Evolutionary conservation across 2,113 vertebrate species (phyloP), one percentile per base, ranked within the genome.

Genomic region (Rattus norvegicus): DNA sequence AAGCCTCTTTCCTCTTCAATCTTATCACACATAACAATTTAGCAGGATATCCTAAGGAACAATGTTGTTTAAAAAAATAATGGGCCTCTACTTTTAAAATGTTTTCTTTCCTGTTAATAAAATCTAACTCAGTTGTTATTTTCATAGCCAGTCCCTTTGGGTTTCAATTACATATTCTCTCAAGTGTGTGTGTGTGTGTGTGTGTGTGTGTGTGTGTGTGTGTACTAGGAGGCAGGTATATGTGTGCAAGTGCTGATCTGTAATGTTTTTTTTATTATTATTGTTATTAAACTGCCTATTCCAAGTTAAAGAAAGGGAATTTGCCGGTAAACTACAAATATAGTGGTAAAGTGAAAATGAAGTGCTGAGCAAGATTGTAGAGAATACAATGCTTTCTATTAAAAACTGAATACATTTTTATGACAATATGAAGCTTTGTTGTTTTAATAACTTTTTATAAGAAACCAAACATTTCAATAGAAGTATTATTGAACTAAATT

Each of bases 41-140:
- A 97, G 96, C 97, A 98, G 97, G 97, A 98, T 97, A 97, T 97
- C 97, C 97, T 96, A 97, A 95, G 95, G 95, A 97, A 97, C 95
- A 97, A 96, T 91, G 94, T 92, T 97, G 94, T 96, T 97, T 95
- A 87, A 95, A 96, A 96, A 92, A 96, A 95, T 95, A 95, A 94
- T 92, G 54, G 69, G 24, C 43, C 76, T 97, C 93, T 95, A 88
- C 84, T 97, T 91, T 97, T 93, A 97, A 97, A 97, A 97, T 97
- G 96, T 95, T 97, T 97, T 98, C 96, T 98, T 97, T 98, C 97
- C 97, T 97, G 96, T 97, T 97, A 97, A 97, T 96, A 97, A 97
- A 98, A 94, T 95, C 92, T 85, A 96, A 97, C 80, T 89, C 90
- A 91, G 85, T 95, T 97, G 88, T 96, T 97, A 95, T 96, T 97